Base-by-base conservation (phyloP, 2,113 vertebrate genomes). In the Anguilla japonica region DNA sequence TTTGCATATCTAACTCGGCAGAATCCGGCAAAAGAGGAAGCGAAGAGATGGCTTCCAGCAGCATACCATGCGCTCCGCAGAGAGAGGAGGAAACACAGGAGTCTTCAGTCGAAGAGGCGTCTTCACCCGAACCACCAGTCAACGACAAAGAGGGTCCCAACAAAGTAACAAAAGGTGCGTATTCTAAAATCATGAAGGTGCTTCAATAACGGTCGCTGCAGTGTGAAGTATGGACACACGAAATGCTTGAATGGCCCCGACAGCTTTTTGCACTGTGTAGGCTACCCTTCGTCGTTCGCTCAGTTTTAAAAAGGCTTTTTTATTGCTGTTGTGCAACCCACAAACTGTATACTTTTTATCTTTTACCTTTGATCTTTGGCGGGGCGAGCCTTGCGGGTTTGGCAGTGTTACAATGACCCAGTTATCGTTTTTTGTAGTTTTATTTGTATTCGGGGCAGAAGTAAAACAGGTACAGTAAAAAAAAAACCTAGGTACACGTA, bases 131-230 rank as follows among this genome's bases (percentile, higher is more conserved):
- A 90, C 96, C 97, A 57, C 94, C 96, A 9, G 97, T 98, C 89
- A 96, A 94, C 86, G 95, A 96, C 95, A 94, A 96, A 89, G 94
- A 96, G 88, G 97, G 96, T 91, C 95, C 96, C 11, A 97, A 97
- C 89, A 98, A 98, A 90, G 93, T 96, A 13, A 89, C 92, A 88
- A 95, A 98, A 97, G 98, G 98, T 99, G 96, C 96, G 96, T 88
- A 89, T 56, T 34, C 22, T 41, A 41, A 29, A 57, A 53, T 50
- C 81, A 86, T 57, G 15, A 82, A 60, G 63, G 84, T 86, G 22
- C 71, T 79, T 29, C 43, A 40, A 34, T 91, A 57, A 87, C 90
- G 34, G 40, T 8, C 75, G n/a, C 53, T 40, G 16, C 60, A 82
- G 13, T 81, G 84, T 86, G 53, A 90, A 80, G 82, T 85, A 83